phyloP scores from a whole-genome alignment of 2,113 vertebrate genomes.

The Neolamprologus toae region DNA sequence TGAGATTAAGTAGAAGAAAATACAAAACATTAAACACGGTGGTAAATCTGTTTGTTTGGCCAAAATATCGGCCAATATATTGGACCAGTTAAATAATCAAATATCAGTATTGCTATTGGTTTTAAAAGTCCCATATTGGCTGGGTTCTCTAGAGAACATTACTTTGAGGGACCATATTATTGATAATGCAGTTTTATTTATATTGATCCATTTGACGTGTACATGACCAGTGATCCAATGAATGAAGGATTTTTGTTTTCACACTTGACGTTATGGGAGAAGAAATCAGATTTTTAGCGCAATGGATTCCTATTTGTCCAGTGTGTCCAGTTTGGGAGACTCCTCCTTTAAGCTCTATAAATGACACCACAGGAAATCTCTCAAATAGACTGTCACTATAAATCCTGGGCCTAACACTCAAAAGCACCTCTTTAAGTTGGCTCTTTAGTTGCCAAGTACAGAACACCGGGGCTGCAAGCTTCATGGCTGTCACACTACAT shows the following conservation, averaged over 20 bases:
- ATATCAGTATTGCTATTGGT: background rate
- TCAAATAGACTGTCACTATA: constrained; percentile 53
- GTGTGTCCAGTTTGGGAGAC: background rate
- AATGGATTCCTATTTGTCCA: background rate
- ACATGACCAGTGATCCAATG: background rate
- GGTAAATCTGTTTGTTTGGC: background rate
- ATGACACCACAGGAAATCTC: constrained; percentile 57
- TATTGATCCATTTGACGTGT: background rate
- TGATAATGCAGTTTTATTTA: background rate
- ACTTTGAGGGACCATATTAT: background rate
- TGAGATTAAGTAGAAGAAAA: too few species aligned
- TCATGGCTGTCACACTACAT: constrained; percentile 40
- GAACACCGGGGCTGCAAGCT: background rate
- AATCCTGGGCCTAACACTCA: constrained; percentile 14
- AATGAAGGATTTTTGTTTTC: background rate
- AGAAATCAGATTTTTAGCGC: background rate
- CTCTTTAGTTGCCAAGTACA: constrained; percentile 17
- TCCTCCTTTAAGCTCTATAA: constrained; percentile 9
- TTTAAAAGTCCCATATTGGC: too few species aligned
- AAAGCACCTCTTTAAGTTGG: constrained; percentile 18
- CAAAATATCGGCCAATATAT: background rate
- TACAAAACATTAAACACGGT: rapidly evolving
- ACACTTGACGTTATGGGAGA: background rate
- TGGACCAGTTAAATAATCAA: background rate
- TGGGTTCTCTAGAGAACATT: background rate